These are phyloP conservation scores for Apocheima hispidaria DNA, from an alignment of 2,888 invertebrate genomes.

Conservation along the genomic window DNA sequence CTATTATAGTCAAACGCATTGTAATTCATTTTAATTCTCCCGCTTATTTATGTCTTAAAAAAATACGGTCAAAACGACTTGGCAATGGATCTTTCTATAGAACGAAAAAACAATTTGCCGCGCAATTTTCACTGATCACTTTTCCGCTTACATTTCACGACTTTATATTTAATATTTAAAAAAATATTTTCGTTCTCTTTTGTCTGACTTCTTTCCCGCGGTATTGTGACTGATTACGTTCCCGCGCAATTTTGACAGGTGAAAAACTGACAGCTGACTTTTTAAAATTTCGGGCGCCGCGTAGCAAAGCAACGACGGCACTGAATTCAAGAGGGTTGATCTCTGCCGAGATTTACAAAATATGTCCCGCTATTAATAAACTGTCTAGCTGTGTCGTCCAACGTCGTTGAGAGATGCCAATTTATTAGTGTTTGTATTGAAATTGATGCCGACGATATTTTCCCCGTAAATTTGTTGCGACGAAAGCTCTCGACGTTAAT, in stretches of 20 bases:
- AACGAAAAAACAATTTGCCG: background rate
- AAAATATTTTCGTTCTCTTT: background rate
- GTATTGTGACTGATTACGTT: conserved; percentile 32
- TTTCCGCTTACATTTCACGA: background rate
- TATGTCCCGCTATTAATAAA: conserved; percentile 81
- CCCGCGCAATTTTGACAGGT: conserved; percentile 52
- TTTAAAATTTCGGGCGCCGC: conserved; percentile 70
- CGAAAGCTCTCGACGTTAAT: conserved; percentile 79
- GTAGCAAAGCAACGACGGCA: conserved; percentile 70
- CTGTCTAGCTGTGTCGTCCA: conserved; percentile 70
- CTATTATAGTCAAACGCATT: conserved; percentile 65
- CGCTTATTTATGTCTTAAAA: conserved; percentile 2
- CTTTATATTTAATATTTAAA: background rate
- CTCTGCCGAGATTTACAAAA: conserved; percentile 78
- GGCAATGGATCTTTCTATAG: background rate
- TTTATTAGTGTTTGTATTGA: conserved; percentile 85
- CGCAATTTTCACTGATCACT: conserved; percentile 11
- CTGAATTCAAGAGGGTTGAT: conserved; percentile 76
- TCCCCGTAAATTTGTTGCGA: conserved; percentile 79
- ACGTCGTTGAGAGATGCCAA: conserved; percentile 81
- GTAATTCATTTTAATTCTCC: conserved; percentile 63
- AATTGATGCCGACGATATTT: conserved; percentile 84
- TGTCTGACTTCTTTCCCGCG: conserved; percentile 28
- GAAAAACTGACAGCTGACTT: conserved; percentile 44
- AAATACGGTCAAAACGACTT: background rate